Conservation (phyloP, 2,113 vertebrate genomes). For the Peromyscus californicus region DNA sequence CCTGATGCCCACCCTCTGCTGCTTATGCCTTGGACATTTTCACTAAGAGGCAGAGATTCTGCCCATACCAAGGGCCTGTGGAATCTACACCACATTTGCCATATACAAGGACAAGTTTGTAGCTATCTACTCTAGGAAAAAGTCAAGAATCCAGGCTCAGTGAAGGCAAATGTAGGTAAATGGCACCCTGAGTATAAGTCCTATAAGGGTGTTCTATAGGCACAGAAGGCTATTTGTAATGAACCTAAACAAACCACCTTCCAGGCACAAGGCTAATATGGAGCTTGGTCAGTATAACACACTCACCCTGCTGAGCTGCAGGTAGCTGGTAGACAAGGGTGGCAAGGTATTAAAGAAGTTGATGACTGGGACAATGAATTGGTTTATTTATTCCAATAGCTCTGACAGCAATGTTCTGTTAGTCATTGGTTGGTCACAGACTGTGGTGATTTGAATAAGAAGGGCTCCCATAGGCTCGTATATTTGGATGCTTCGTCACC, state of each 20-base stretch:
- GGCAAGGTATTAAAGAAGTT: background rate
- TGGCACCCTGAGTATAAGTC: background rate
- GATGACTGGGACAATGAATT: background rate
- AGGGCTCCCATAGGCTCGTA: background rate
- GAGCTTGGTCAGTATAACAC: background rate
- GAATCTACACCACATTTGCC: background rate
- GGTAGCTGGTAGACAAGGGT: background rate
- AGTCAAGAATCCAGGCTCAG: background rate
- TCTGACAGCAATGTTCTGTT: background rate
- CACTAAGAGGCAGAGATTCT: background rate
- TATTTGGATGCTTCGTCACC: background rate
- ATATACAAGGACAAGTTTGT: background rate
- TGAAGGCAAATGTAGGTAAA: background rate
- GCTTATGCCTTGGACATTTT: background rate
- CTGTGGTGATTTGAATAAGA: background rate
- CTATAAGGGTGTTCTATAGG: background rate
- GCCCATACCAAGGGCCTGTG: background rate
- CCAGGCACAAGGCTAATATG: accelerated
- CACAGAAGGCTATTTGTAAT: background rate
- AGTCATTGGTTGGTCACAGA: background rate
- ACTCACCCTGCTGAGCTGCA: accelerated
- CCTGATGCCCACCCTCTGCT: background rate
- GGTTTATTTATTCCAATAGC: background rate
- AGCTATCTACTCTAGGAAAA: background rate
- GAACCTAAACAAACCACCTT: background rate